Evolutionary conservation across 2,113 vertebrate genomes (phyloP), one percentile per base, ranked within the genome.

Genomic region (Leptobrachium ailaonicum): DNA sequence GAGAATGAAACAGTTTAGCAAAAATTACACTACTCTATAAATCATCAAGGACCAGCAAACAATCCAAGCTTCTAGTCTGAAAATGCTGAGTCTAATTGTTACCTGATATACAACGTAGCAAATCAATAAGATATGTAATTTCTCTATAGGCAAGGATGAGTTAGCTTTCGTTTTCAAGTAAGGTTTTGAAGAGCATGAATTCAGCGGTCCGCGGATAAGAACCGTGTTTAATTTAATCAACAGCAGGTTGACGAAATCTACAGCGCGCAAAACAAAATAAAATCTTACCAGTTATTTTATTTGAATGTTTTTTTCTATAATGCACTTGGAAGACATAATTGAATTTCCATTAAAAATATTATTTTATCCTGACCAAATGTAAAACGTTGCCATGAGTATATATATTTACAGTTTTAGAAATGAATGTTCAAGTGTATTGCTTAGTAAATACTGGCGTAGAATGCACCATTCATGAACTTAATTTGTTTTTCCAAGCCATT

Each of bases 401-500:
- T 50, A 50, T 60, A 10, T 60, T 60, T 60, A 4, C 56, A 60
- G 56, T 60, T 3, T 12, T 12, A 60, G 56, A 60, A 68, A 40
- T 43, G 41, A 20, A 14, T 58, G n/a, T 20, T 41, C 6, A 13
- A 40, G 11, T 14, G 42, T 68, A 50, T 41, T 40, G 76, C 76
- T 70, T 70, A 63, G 54, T 2, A 42, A 45, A 45, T 53, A 32
- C 14, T 60, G 67, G 4, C 20, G 13, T 4, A 53, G 12, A 79
- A 45, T 53, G 62, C 62, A 13, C 14, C 71, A 3, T 72, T 44
- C 77, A 72, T 71, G 53, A 44, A 72, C 47, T 9, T 10, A 10
- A 54, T 72, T 66, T 79, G 69, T 79, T 79, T 73, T 78, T 20
- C 56, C 72, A 79, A 56, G 58, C 58, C 70, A 72, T 66, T 72